Evolutionary conservation across 1,140 invertebrate genomes (phyloP), one percentile per base, ranked within the genome.

Genomic region (Sitophilus oryzae): DNA sequence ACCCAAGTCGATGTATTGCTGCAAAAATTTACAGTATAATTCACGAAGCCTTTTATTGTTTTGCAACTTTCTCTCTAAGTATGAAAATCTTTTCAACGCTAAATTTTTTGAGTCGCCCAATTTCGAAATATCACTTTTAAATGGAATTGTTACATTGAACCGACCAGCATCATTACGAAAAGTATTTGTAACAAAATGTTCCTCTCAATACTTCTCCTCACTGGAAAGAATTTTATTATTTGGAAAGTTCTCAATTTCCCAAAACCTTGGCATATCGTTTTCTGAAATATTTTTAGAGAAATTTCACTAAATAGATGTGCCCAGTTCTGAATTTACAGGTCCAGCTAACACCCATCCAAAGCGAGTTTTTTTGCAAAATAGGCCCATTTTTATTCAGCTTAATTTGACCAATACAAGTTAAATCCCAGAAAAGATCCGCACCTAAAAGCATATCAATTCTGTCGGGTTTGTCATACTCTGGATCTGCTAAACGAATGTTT

Each of bases 1-100:
- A 34, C 63, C 61, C 19, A 61, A 23, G 16, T 58, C 35, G 5
- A 62, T 15, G 50, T 68, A 71, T 45, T 69, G 65, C n/a, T 64
- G 19, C 36, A 74, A n/a, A 41, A 71, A 68, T 45, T 60, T 41
- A 6, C 16, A 15, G 43, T 71, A 68, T 6, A 37, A 6, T 18
- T 40, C 10, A 45, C 63, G 44, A 9, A 58, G 10, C 5, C 15
- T 1, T 16, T 4, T 0, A 22, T 58, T 53, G 35, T 20, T 53
- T 37, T 41, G 21, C 34, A 59, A 48, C 42, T 35, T 20, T 11
- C 43, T 34, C 44, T 56, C 50, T 50, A 57, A 47, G 25, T 22
- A 23, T 30, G 45, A 43, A 38, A 61, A 46, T 38, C 49, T 15
- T 8, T 53, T 49, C 1, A 44, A 18, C 9, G 60, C 58, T 3